A percentile compares a stretch with the other conserved stretches of the same genome.
Conservation (phyloP, 2,797 vertebrate genomes). For the Eidolon dupreanum region DNA sequence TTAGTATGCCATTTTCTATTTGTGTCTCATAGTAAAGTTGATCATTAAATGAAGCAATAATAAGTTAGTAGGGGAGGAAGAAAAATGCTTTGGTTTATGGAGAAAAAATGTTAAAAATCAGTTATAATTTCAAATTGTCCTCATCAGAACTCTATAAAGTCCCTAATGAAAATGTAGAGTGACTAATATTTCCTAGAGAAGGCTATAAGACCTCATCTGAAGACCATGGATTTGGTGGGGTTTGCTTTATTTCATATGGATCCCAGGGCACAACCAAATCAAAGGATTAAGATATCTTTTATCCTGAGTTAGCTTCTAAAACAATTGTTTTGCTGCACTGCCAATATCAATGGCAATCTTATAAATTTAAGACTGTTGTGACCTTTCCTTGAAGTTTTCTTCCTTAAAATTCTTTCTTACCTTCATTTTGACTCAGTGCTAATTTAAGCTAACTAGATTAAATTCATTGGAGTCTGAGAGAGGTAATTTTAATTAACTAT, state of each 20-base stretch:
- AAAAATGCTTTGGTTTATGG: slow-evolving; percentile 33
- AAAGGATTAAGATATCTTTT: neutral
- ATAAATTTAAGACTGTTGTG: slow-evolving; percentile 19
- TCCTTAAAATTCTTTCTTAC: slow-evolving; percentile 41
- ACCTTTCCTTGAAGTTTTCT: slow-evolving; percentile 42
- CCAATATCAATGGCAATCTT: neutral
- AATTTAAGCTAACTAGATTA: slow-evolving; percentile 63
- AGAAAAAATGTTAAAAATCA: slow-evolving; percentile 21
- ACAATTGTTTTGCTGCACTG: neutral
- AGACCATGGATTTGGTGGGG: neutral
- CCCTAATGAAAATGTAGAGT: neutral
- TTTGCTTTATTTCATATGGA: neutral
- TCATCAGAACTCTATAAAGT: slow-evolving; percentile 28
- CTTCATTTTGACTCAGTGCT: slow-evolving; percentile 48
- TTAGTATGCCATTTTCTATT: neutral
- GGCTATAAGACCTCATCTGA: neutral
- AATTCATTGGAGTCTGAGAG: slow-evolving; percentile 38
- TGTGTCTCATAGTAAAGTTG: neutral
- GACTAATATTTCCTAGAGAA: neutral
- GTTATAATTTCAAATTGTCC: slow-evolving; percentile 4
- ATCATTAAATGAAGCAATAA: slow-evolving; percentile 39
- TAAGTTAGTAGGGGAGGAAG: neutral
- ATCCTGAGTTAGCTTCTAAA: neutral
- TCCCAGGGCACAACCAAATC: neutral
- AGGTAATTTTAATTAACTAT: slow-evolving; percentile 61